Percentiles rank a stretch among this genome's conserved stretches.
Evolutionary conservation across 2,797 vertebrate species (phyloP).

Genomic region (Trematomus bernacchii): DNA sequence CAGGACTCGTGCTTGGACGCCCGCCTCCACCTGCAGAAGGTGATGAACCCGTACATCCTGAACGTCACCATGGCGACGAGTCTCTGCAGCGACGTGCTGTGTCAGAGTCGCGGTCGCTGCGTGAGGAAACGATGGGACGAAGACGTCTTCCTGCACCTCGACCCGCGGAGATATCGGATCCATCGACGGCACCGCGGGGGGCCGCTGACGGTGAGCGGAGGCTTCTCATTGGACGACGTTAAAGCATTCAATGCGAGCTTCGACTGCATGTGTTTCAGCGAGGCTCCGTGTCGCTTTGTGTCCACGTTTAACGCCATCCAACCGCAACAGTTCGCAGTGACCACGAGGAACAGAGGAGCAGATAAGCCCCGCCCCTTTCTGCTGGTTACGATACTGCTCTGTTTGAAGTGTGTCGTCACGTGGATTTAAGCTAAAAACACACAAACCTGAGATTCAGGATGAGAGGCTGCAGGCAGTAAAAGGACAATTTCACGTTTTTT

Average conservation of each 20-base stretch:
- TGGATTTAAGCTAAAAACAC: neutral
- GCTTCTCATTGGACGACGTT: constrained; percentile 83
- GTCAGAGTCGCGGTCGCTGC: constrained; percentile 82
- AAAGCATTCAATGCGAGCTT: constrained; percentile 78
- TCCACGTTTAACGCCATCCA: constrained; percentile 27
- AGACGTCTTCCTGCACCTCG: constrained; percentile 87
- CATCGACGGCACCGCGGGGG: constrained; percentile 43
- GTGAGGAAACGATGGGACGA: constrained; percentile 85
- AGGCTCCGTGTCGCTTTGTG: constrained; percentile 45
- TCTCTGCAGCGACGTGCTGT: constrained; percentile 86
- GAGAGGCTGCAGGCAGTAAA: neutral
- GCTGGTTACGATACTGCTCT: neutral
- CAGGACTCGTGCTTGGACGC: constrained; percentile 74
- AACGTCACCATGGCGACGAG: constrained; percentile 86
- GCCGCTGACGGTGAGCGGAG: constrained; percentile 66
- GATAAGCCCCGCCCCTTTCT: neutral
- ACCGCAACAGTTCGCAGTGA: rapidly evolving
- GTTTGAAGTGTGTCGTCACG: constrained; percentile 3
- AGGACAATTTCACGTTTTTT: neutral
- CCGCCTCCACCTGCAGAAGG: constrained; percentile 62
- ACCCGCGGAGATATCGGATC: constrained; percentile 80
- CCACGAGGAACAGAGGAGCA: neutral
- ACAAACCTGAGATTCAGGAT: neutral
- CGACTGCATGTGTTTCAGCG: constrained; percentile 83
- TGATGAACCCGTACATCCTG: constrained; percentile 87